Evolutionary conservation across 2,888 invertebrate genomes (phyloP), one percentile per base, ranked within the genome.

Genomic region (Oegoconia quadripuncta): DNA sequence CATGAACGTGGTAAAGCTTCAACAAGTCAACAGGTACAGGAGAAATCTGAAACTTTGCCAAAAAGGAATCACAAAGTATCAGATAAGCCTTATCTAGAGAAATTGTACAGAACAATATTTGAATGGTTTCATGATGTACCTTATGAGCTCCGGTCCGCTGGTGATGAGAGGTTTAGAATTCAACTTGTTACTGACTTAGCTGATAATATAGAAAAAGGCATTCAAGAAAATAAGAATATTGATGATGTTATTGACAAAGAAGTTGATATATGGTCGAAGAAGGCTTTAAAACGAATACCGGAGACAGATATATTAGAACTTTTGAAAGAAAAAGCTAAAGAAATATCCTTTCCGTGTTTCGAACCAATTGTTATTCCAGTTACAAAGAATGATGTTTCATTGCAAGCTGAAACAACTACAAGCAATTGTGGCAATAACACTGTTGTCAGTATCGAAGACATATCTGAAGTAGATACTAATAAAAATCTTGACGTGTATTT

Each of bases 101-200:
- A 32, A 9, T 23, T 45, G n/a, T 25, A 33, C 17, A 37, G 36
- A 12, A 38, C 29, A 42, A 41, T 41, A 34, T 32, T 32, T 16
- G 33, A 35, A 3, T 48, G 46, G 46, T 34, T 42, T 25, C 16
- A 33, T 20, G 32, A 42, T 31, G 29, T 41, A 13, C 41, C 47
- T 8, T 29, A 26, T 16, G 14, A 28, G 17, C 23, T 41, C 6
- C 16, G 37, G 15, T 26, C 13, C 1, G 26, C 36, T 22, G 20
- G 35, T 14, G 39, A 44, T n/a, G 23, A 25, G n/a, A 27, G 13
- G 18, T 17, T 37, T 9, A 26, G 17, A 23, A 35, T 9, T 6
- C 22, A 37, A 29, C 15, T 43, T 9, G 36, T 41, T 27, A 31
- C 26, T 15, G 39, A 49, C 18, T 34, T 52, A n/a, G 39, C 39